phyloP scores from a whole-genome alignment of 1,140 invertebrate genomes.

The Pachypsylla venusta region DNA sequence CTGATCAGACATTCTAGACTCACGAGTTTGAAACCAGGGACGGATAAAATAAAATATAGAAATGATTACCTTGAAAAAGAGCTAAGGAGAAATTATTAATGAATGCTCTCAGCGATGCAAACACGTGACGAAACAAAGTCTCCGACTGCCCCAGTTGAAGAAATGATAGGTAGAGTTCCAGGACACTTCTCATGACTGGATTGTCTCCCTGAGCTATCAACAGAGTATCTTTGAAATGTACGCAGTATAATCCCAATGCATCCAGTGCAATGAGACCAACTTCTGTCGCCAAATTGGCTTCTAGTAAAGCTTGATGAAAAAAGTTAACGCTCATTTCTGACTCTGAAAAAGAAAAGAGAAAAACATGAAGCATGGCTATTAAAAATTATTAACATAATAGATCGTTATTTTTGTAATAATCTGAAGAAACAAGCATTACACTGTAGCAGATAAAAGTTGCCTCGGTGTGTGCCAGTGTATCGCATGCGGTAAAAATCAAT shows the following conservation, averaged over 20 bases:
- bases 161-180: conserved; percentile 70
- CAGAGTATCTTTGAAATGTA: conserved; percentile 56
- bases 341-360: background rate
- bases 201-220: conserved; percentile 55
- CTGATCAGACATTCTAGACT: too few species aligned
- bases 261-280: conserved; percentile 75
- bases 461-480: too few species aligned
- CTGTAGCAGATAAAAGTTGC: too few species aligned
- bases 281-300: conserved; percentile 81
- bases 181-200: conserved; percentile 55
- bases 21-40: too few species aligned
- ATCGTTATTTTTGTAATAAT: too few species aligned
- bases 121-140: conserved; percentile 72
- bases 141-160: conserved; percentile 82
- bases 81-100: conserved; percentile 77
- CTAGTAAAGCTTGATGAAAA: conserved; percentile 49
- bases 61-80: conserved; percentile 55
- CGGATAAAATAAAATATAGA: too few species aligned
- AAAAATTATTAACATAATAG: too few species aligned
- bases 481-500: too few species aligned
- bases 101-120: conserved; percentile 75
- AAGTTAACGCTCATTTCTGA: conserved; percentile 40
- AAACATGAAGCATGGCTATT: too few species aligned
- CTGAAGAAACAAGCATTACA: too few species aligned
- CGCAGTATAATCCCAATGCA: conserved; percentile 65